Base-by-base conservation (phyloP, 2,888 invertebrate genomes). In the Synanthedon myopaeformis region DNA sequence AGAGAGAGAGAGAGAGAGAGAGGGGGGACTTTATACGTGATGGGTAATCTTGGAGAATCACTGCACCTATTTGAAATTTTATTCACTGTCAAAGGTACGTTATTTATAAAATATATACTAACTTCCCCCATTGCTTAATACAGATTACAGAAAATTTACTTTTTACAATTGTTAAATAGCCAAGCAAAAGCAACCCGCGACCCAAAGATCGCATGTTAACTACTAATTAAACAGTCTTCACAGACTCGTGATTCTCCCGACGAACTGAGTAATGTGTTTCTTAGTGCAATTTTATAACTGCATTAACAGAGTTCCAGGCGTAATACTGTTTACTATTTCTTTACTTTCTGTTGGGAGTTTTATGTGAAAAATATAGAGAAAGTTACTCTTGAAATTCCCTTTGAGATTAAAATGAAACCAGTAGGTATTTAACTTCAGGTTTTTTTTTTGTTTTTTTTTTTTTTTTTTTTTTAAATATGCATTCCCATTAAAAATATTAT, bases 191-290 rank as follows among this genome's bases (percentile, higher is more conserved):
- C 78, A 72, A 70, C 11, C n/a, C 59, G 61, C 67, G 70, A 71
- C 64, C 65, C 66, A 58, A 69, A 78, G 76, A 79, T 84, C 75
- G 81, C 82, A 74, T 86, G 84, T 78, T 82, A 74, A 70, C 65
- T 70, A 74, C 76, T 82, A 85, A 85, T 85, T 85, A 85, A 82
- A 76, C 70, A 19, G 72, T 79, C 74, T 77, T 74, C 71, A 74
- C 74, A 67, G 67, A 70, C 79, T 76, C 79, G 76, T 76, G 78
- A 76, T 78, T 70, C 70, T 78, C 78, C 79, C 77, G 76, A 61
- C 59, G 64, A 61, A 61, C 62, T 69, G 71, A 71, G 68, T 78
- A 74, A 78, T 75, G 72, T 52, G 48, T 55, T 52, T 53, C 52
- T 51, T 55, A 35, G 13, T 35, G 23, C 17, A 11, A 17, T 11